Evolutionary conservation across 2,888 invertebrate species (phyloP).

Genomic region (Sphinx pinastri): DNA sequence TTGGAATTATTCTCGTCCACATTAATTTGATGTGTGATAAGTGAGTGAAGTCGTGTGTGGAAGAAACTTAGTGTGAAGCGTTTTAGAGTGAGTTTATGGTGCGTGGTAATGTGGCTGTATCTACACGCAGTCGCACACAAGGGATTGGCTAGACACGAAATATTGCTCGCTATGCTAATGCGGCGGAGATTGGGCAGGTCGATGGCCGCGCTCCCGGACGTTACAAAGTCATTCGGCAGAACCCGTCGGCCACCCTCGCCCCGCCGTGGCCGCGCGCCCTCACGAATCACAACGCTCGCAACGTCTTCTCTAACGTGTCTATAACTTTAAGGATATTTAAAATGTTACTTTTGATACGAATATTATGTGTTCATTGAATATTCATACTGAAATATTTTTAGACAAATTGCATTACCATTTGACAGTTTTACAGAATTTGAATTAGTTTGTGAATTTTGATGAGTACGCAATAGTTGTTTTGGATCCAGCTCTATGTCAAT

Average conservation of each 20-base stretch:
- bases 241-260: constrained; percentile 74
- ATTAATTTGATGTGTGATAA: neutral
- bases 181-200: constrained; percentile 84
- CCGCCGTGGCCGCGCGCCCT: constrained; percentile 53
- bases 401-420: neutral
- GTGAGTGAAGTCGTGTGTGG: neutral
- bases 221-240: constrained; percentile 79
- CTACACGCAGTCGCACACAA: constrained; percentile 54
- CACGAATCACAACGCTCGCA: constrained; percentile 32
- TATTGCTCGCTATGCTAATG: constrained; percentile 84
- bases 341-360: neutral
- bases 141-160: constrained; percentile 70
- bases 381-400: neutral
- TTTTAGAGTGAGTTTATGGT: constrained; percentile 26
- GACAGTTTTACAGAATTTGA: too few species aligned
- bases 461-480: too few species aligned
- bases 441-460: too few species aligned
- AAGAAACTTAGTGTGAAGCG: neutral
- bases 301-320: constrained; percentile 21
- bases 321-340: constrained; percentile 25
- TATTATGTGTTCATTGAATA: neutral
- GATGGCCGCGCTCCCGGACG: constrained; percentile 82
- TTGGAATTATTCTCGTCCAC: constrained; percentile 27
- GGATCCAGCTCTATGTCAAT: too few species aligned
- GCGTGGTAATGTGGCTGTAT: constrained; percentile 41